Conservation (phyloP, 2,113 vertebrate genomes). For the Pteruthius melanotis region DNA sequence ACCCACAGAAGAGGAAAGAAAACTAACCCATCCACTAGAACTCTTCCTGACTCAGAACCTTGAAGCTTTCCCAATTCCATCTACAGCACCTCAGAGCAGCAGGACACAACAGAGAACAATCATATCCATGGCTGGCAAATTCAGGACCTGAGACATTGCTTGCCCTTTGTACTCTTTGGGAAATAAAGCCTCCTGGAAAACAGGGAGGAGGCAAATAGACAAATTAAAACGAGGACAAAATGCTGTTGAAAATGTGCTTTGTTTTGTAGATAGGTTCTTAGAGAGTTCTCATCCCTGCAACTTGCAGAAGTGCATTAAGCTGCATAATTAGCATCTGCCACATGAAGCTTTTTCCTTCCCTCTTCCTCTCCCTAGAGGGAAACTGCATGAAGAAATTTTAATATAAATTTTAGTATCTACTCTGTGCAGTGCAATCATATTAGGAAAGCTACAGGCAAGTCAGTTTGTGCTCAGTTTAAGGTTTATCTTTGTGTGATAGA, state of each 20-base stretch:
- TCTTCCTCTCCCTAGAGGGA: slow-evolving; percentile 34
- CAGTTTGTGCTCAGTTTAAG: not conserved
- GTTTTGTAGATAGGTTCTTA: not conserved
- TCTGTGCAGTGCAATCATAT: not conserved
- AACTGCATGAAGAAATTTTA: slow-evolving; percentile 30
- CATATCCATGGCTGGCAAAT: not conserved
- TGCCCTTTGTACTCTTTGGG: not conserved
- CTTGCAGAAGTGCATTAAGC: slow-evolving; percentile 60
- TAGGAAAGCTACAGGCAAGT: not conserved
- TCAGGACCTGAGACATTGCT: not conserved
- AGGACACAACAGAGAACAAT: not conserved
- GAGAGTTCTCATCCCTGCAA: slow-evolving; percentile 3
- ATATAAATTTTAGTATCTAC: slow-evolving; percentile 13
- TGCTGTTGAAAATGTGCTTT: not conserved
- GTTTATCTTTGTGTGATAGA: not conserved
- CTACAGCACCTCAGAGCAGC: not conserved
- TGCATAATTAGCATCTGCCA: slow-evolving; percentile 65
- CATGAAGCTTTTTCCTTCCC: slow-evolving; percentile 34
- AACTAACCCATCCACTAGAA: not conserved
- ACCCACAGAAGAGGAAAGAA: not conserved
- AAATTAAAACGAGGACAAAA: not conserved
- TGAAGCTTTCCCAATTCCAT: not conserved
- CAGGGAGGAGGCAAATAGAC: not conserved
- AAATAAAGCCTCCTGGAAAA: not conserved
- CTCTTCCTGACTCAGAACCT: not conserved